phyloP scores from a whole-genome alignment of 2,113 vertebrate genomes.

The Pseudorasbora parva region DNA sequence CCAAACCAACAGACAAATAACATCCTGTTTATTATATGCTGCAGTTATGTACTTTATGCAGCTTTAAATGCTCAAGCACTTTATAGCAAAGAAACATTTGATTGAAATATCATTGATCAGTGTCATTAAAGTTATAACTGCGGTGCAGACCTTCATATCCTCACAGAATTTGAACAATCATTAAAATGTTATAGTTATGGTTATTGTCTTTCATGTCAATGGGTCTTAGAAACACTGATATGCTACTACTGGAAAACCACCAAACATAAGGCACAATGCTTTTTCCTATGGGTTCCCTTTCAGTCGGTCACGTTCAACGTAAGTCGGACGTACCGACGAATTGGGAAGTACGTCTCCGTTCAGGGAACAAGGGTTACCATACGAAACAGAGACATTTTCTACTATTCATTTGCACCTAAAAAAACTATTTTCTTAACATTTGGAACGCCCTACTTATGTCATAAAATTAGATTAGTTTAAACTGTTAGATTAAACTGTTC shows the following conservation, averaged over 20 bases:
- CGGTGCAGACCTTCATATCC: too few species aligned
- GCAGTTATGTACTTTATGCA: neutral
- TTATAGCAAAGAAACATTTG: neutral
- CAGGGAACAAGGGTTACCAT: too few species aligned
- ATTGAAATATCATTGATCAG: too few species aligned
- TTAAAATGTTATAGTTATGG: neutral
- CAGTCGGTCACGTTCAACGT: too few species aligned
- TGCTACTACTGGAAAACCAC: conserved; percentile 41
- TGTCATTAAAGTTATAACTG: neutral
- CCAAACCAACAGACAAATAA: neutral
- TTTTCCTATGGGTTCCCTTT: conserved; percentile 4
- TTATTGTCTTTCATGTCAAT: neutral
- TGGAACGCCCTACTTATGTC: neutral
- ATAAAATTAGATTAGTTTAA: neutral
- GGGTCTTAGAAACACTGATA: conserved; percentile 43
- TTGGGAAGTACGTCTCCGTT: too few species aligned
- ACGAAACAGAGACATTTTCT: too few species aligned
- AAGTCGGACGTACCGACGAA: too few species aligned
- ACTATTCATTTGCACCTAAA: neutral
- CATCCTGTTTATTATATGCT: neutral
- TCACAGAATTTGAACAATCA: neutral
- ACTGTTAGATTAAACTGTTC: neutral
- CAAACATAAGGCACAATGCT: conserved; percentile 5
- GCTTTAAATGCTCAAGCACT: neutral
- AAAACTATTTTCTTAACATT: neutral